Evolutionary conservation across 2,888 invertebrate genomes (phyloP).

Genomic region (Chironomus tentans): DNA sequence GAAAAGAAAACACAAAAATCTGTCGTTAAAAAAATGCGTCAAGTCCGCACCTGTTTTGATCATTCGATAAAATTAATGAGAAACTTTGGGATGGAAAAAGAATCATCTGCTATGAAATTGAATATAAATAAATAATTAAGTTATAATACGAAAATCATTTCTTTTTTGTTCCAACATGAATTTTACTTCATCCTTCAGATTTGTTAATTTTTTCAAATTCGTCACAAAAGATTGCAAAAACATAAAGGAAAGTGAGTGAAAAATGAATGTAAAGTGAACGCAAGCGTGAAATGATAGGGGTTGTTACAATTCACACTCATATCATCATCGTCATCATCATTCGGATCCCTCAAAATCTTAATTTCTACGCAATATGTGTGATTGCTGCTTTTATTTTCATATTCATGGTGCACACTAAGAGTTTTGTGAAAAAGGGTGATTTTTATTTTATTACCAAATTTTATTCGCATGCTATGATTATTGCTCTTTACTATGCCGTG

Average conservation of each 20-base stretch:
- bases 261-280: conserved; percentile 10
- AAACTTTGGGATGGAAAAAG: neutral
- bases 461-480: too few relatives aligned
- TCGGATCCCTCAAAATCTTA: neutral
- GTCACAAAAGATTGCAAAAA: conserved; percentile 22
- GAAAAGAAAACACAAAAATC: neutral
- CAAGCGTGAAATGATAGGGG: conserved; percentile 26
- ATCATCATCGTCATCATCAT: conserved; percentile 1
- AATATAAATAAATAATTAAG: conserved; percentile 25
- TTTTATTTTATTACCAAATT: too few relatives aligned
- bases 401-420: too few relatives aligned
- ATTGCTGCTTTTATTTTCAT: neutral
- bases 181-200: neutral
- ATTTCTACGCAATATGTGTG: neutral
- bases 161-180: neutral
- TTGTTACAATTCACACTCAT: conserved; percentile 20
- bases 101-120: neutral
- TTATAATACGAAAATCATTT: conserved; percentile 3
- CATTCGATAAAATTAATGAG: neutral
- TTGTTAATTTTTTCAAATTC: conserved; percentile 21
- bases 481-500: too few relatives aligned
- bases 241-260: neutral
- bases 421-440: too few relatives aligned
- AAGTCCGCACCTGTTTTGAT: neutral
- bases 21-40: neutral